phyloP scores from a whole-genome alignment of 2,888 invertebrate genomes.

The Drosophila limbata region DNA sequence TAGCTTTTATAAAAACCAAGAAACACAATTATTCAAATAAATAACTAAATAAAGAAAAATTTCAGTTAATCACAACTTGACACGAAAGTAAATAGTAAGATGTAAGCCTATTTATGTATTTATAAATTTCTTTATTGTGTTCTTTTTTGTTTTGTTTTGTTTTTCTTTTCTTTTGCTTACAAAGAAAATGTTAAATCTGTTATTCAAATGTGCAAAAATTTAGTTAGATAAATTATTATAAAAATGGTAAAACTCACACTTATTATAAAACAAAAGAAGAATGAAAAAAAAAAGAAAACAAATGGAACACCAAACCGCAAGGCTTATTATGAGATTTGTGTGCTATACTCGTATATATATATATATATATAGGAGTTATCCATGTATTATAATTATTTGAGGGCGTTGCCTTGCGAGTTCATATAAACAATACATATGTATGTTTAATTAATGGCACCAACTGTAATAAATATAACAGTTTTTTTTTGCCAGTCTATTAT shows the following conservation, averaged over 20 bases:
- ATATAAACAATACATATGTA: slow-evolving; percentile 10
- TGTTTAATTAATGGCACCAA: slow-evolving; percentile 22
- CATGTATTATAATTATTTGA: slow-evolving; percentile 26
- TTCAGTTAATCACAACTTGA: slow-evolving; percentile 34
- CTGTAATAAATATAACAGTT: slow-evolving; percentile 34
- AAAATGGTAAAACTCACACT: slow-evolving; percentile 22
- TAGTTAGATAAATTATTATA: slow-evolving; percentile 43
- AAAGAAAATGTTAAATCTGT: slow-evolving; percentile 29
- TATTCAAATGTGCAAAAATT: slow-evolving; percentile 36
- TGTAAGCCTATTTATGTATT: slow-evolving; percentile 12
- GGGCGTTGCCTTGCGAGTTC: slow-evolving; percentile 21
- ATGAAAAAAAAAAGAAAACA: background rate
- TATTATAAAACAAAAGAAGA: slow-evolving; percentile 2
- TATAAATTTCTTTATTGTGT: background rate
- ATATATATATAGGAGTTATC: slow-evolving; percentile 6
- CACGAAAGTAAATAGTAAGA: slow-evolving; percentile 29
- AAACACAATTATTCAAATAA: slow-evolving; percentile 33
- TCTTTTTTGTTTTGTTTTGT: slow-evolving; percentile 8
- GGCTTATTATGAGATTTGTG: slow-evolving; percentile 32
- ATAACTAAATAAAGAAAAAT: slow-evolving; percentile 9
- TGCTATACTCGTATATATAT: background rate
- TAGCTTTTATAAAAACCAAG: slow-evolving; percentile 42
- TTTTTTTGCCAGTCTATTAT: slow-evolving; percentile 20
- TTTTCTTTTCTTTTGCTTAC: slow-evolving; percentile 20
- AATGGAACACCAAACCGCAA: slow-evolving; percentile 39